These are phyloP conservation scores for Poeciliopsis retropinna DNA, from an alignment of 2,113 vertebrate species.

Conservation along the genomic window DNA sequence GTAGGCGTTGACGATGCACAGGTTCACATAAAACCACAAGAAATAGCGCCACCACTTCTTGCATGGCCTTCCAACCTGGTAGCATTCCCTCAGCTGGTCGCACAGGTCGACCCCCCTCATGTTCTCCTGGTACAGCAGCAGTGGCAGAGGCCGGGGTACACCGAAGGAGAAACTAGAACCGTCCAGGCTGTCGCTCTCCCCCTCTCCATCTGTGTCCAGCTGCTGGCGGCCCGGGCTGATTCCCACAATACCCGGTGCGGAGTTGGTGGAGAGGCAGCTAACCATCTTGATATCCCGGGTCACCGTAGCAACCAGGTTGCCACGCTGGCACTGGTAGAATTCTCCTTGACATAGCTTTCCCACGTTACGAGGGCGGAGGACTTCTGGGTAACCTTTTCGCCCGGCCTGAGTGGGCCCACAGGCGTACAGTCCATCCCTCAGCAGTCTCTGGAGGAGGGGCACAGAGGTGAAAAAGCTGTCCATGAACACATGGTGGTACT, in stretches of 20 bases:
- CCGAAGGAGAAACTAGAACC: constrained; percentile 62
- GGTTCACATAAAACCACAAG: constrained; percentile 85
- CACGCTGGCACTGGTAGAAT: constrained; percentile 84
- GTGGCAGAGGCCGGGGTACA: constrained; percentile 77
- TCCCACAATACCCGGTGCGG: constrained; percentile 81
- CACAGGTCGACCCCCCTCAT: constrained; percentile 84
- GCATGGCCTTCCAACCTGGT: constrained; percentile 82
- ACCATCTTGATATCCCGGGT: constrained; percentile 79
- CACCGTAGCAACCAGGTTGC: constrained; percentile 82
- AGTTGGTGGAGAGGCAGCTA: constrained; percentile 83
- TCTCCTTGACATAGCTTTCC: constrained; percentile 81
- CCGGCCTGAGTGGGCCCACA: constrained; percentile 80
- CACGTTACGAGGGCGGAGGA: constrained; percentile 78
- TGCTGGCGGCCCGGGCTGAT: constrained; percentile 76
- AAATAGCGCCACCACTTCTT: constrained; percentile 88
- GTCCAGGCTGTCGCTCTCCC: constrained; percentile 67
- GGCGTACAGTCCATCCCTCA: constrained; percentile 79
- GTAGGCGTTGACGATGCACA: constrained; percentile 84
- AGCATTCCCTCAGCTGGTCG: constrained; percentile 84
- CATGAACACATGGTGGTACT: constrained; percentile 83
- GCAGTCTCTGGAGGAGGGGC: constrained; percentile 79
- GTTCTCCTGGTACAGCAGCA: constrained; percentile 85
- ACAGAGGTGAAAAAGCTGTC: constrained; percentile 84
- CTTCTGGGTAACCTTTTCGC: constrained; percentile 81
- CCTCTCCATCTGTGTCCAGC: constrained; percentile 58